Percentiles rank a stretch among this genome's conserved stretches.
Evolutionary conservation across 2,113 vertebrate genomes (phyloP).

Genomic region (Zootoca vivipara): DNA sequence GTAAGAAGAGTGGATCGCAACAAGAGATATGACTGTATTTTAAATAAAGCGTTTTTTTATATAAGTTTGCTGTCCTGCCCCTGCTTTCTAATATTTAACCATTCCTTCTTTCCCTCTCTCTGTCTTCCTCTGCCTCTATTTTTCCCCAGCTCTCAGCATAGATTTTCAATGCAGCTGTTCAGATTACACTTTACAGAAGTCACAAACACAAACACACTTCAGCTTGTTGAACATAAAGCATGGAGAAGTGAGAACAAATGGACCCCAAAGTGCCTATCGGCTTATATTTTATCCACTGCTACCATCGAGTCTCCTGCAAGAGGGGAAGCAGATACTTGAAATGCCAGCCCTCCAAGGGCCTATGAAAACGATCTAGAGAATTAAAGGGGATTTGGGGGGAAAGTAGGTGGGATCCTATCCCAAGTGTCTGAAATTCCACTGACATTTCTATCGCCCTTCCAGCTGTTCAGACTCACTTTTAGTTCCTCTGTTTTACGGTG

Average conservation of each 20-base stretch:
- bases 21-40: too few relatives aligned
- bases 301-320: background rate
- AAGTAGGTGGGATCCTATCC: too few relatives aligned
- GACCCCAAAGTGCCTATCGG: background rate
- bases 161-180: background rate
- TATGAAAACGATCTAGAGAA: constrained; percentile 48
- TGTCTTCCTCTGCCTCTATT: background rate
- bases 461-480: constrained; percentile 61
- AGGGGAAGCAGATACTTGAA: background rate
- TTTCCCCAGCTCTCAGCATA: background rate
- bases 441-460: constrained; percentile 66
- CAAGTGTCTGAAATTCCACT: constrained; percentile 43
- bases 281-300: background rate
- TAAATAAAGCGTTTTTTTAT: too few relatives aligned
- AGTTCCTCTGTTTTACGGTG: constrained; percentile 48
- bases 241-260: too few relatives aligned
- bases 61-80: background rate
- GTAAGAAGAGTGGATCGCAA: too few relatives aligned
- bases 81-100: background rate
- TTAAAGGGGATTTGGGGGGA: too few relatives aligned
- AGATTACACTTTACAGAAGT: background rate
- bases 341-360: background rate
- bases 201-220: background rate
- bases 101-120: background rate
- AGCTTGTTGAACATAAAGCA: too few relatives aligned